Conservation (phyloP, 2,888 invertebrate genomes). For the Cantharis rufa region DNA sequence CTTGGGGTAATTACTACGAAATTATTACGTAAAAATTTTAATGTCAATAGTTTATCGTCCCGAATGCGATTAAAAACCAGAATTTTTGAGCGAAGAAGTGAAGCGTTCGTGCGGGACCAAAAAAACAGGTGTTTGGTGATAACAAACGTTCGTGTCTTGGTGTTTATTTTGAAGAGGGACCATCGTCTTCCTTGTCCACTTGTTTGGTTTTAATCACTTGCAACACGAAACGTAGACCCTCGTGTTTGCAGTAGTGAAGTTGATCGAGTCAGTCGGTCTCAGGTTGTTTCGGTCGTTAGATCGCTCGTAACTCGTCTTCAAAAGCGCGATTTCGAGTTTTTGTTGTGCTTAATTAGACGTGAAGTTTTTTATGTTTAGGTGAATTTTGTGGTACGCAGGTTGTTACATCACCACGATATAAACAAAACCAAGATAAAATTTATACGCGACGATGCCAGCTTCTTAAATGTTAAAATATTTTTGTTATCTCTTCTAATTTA, state of each 20-base stretch:
- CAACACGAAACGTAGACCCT: not conserved
- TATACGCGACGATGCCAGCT: not conserved
- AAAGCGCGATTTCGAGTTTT: not conserved
- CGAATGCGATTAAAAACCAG: not conserved
- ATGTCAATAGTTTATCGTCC: not conserved
- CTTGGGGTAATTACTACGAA: not conserved
- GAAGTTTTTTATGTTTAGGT: not conserved
- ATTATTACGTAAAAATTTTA: not conserved
- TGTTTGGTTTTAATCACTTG: slow-evolving; percentile 7
- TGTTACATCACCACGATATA: not conserved
- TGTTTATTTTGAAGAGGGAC: not conserved
- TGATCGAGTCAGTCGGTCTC: not conserved
- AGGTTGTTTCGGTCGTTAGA: not conserved
- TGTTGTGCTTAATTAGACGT: not conserved
- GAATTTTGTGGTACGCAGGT: not conserved
- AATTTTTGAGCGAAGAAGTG: not conserved
- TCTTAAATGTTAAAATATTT: not conserved
- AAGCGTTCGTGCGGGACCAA: not conserved
- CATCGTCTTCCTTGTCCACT: slow-evolving; percentile 12
- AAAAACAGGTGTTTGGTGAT: not conserved
- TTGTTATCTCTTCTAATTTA: not conserved
- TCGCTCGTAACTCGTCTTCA: not conserved
- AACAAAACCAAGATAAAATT: not conserved
- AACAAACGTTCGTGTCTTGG: not conserved
- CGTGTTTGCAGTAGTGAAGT: not conserved